A percentile compares a stretch with the other conserved stretches of the same genome.
These are phyloP conservation scores for Scaptomyza hsui DNA, from an alignment of 1,140 invertebrate genomes.

Conservation along the genomic window DNA sequence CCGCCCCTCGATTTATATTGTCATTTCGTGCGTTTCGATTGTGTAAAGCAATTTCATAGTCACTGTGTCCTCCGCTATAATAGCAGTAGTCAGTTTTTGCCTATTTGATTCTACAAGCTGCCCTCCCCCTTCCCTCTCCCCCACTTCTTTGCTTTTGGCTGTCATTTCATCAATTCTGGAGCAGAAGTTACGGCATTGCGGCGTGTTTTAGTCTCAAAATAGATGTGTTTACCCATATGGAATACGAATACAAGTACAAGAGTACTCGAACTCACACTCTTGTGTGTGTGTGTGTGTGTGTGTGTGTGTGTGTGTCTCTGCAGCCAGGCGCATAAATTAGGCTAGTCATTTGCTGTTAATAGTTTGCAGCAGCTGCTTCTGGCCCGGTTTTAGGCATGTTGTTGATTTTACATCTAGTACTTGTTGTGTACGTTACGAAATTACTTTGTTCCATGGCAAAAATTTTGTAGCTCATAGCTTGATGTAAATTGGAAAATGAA, in stretches of 20 bases:
- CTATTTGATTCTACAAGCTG: slow-evolving; percentile 24
- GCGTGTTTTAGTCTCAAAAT: slow-evolving; percentile 48
- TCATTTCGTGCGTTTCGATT: slow-evolving; percentile 82
- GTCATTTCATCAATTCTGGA: slow-evolving; percentile 67
- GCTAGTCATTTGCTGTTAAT: slow-evolving; percentile 77
- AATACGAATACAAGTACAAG: not conserved
- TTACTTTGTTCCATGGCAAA: slow-evolving; percentile 46
- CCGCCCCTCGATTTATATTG: slow-evolving; percentile 82
- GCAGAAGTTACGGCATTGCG: slow-evolving; percentile 74
- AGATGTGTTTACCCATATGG: slow-evolving; percentile 30
- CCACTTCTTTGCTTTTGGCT: slow-evolving; percentile 41
- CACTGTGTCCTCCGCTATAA: too few species aligned
- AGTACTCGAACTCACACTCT: slow-evolving; percentile 41
- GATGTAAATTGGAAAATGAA: slow-evolving; percentile 22
- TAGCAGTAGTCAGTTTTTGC: slow-evolving; percentile 13
- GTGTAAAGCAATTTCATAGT: slow-evolving; percentile 74
- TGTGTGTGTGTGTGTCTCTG: slow-evolving; percentile 9
- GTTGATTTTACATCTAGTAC: slow-evolving; percentile 36
- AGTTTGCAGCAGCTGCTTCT: slow-evolving; percentile 45
- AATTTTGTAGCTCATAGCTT: not conserved
- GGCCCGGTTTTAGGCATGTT: slow-evolving; percentile 14
- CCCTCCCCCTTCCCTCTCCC: not conserved
- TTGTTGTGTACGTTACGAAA: slow-evolving; percentile 65
- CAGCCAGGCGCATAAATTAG: slow-evolving; percentile 66
- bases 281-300: slow-evolving; percentile 18